phyloP scores from a whole-genome alignment of 2,797 vertebrate genomes.

The Eutrigla gurnardus region DNA sequence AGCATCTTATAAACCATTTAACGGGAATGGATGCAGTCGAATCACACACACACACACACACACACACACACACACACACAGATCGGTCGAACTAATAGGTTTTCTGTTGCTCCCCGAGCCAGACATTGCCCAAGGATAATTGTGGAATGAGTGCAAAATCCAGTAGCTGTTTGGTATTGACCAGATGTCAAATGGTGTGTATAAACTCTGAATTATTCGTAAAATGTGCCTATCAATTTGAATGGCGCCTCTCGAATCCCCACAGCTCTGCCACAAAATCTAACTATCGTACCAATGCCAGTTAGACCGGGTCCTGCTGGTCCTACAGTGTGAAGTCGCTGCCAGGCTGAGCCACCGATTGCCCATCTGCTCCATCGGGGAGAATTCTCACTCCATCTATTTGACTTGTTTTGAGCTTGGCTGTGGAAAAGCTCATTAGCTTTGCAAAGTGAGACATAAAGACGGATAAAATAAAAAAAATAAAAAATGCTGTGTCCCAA shows the following conservation, averaged over 20 bases:
- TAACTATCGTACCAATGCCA: conserved; percentile 67
- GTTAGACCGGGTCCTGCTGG: conserved; percentile 69
- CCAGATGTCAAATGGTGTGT: conserved; percentile 77
- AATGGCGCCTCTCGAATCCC: conserved; percentile 61
- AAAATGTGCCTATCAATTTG: conserved; percentile 63
- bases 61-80: conserved; percentile 4
- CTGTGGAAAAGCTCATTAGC: conserved; percentile 69
- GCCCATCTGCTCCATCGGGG: conserved; percentile 81
- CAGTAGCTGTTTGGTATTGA: conserved; percentile 53
- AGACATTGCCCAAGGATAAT: conserved; percentile 60
- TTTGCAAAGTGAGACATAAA: conserved; percentile 69
- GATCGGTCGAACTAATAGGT: conserved; percentile 21
- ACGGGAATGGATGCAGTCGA: conserved; percentile 1
- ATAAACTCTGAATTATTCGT: conserved; percentile 57
- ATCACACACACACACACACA: conserved; percentile 32
- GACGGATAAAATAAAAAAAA: conserved; percentile 30
- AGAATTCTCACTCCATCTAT: conserved; percentile 78
- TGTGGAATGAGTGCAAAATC: conserved; percentile 41
- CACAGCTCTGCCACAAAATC: conserved; percentile 60
- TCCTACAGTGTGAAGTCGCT: conserved; percentile 73
- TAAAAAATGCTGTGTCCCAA: conserved; percentile 35
- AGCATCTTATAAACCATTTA: conserved; percentile 17
- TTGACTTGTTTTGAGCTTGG: conserved; percentile 74
- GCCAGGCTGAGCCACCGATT: conserved; percentile 80
- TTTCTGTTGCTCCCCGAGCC: conserved; percentile 36